Base-by-base conservation (phyloP, 2,797 vertebrate species). In the Cirrhinus mrigala region DNA sequence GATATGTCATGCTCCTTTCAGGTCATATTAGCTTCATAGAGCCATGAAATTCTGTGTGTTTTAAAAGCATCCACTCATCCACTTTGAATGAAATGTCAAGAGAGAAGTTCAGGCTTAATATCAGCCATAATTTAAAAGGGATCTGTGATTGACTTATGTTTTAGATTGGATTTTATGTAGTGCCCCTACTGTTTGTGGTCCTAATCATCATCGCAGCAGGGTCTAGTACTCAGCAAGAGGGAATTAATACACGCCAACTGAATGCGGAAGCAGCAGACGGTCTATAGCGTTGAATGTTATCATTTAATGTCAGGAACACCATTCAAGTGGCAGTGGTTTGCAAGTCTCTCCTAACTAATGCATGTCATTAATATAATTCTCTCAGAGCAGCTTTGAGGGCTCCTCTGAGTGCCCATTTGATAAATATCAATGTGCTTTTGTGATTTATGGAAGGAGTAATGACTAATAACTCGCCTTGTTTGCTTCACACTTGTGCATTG, bases 201-300 rank as follows among this genome's bases (percentile, higher is more conserved):
- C n/a, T 75, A 82, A 82, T 82, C 46, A 62, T 83, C 44, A 83
- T 75, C 71, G 16, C 70, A 75, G 71, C 70, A 66, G 81, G 70
- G 29, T 29, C 56, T 64, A 18, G 46, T 12, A 46, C 80, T 58
- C 33, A 3, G 33, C 37, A 44, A 52, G 27, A 81, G 29, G 8
- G 11, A 46, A 56, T 69, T 46, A 33, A 68, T 54, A 22, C 52
- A 58, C 64, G 58, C n/a, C 24, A 5, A 60, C 62, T 56, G n/a
- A 44, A 68, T 78, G 64, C 48, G 69, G 74, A 84, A 69, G 11
- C 50, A 70, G 44, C 14, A 5, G 37, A 50, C 40, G 6, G 48
- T 54, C 60, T 15, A 44, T 68, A 68, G 29, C 73, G 11, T 37
- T 76, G 33, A 22, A 6, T 58, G 60, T 77, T 52, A 84, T 78